Conservation (phyloP, 2,113 vertebrate genomes). For the Pterocles orientalis region DNA sequence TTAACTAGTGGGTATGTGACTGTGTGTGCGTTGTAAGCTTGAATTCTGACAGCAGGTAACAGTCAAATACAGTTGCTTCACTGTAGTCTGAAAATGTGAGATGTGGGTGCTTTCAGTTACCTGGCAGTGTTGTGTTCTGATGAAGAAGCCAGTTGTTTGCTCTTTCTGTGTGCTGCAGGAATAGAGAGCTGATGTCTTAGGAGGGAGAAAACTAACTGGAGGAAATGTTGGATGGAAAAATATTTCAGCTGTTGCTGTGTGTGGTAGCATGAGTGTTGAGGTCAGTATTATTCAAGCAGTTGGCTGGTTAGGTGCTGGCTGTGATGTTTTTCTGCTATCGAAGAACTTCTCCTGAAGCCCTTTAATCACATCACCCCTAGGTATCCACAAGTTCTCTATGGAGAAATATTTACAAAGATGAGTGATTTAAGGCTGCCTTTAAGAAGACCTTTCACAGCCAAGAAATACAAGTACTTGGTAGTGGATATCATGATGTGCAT, state of each 20-base stretch:
- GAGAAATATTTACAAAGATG: neutral
- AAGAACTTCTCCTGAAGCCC: neutral
- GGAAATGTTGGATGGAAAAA: neutral
- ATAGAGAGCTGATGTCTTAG: neutral
- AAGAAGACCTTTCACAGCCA: neutral
- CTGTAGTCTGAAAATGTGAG: neutral
- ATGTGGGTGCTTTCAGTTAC: neutral
- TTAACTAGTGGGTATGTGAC: neutral
- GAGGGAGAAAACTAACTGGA: neutral
- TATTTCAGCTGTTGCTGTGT: neutral
- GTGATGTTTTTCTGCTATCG: neutral
- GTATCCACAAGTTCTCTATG: neutral
- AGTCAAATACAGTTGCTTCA: neutral
- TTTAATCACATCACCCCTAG: neutral
- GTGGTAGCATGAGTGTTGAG: neutral
- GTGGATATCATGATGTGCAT: neutral
- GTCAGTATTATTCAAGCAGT: neutral
- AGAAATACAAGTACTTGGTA: neutral
- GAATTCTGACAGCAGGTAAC: neutral
- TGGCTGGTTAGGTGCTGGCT: neutral
- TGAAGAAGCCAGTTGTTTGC: neutral
- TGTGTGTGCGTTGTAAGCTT: neutral
- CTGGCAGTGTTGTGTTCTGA: neutral
- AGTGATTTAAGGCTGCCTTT: neutral
- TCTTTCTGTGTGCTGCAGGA: neutral